Base-by-base conservation (phyloP, 2,113 vertebrate species). In the Dasyornis broadbenti region DNA sequence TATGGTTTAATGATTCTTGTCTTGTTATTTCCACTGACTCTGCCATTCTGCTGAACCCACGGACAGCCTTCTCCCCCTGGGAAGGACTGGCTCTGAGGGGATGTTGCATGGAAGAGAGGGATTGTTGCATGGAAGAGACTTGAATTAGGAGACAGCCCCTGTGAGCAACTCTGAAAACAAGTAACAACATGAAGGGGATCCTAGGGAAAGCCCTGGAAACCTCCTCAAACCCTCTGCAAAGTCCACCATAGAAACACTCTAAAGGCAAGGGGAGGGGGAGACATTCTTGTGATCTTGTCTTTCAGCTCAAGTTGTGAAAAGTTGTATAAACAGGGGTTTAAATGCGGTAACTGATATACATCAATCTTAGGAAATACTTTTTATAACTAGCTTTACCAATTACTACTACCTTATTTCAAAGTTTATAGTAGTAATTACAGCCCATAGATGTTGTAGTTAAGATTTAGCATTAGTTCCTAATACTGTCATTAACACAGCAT, bases 331-430 rank as follows among this genome's bases (percentile, higher is more conserved):
- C 50, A 63, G 39, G 14, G 27, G 20, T 94, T 89, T 75, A 78
- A 84, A 89, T n/a, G 47, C 49, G 31, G 4, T 47, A 75, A 78
- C 35, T 64, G 84, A 81, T 82, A 89, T 0, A 84, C 33, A 95
- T 71, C 70, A 85, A 39, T 68, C 65, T 87, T 64, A 84, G 18
- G 16, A 94, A 94, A 60, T 17, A 30, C 18, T 79, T 96, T 91
- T 79, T 60, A 63, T 71, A 93, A 68, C 52, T 40, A 68, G 35
- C 66, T 95, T 87, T 77, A 82, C 84, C 87, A 87, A 87, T 87
- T 87, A 69, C 65, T 80, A 64, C 37, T 40, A 68, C 33, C 17
- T 60, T 87, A 87, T 82, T 96, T 87, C 84, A 79, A 89, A 63
- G 53, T 87, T 90, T 82, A 84, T 37, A 56, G 84, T 15, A 40